These are phyloP conservation scores for Mus musculus DNA, from an alignment of 2,113 vertebrate genomes.

Conservation along the genomic window GRCm39 chr1:97092501-97093000, in stretches of 20 bases:
- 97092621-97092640: slow-evolving; percentile 85
- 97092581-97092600: slow-evolving; percentile 85
- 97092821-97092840: not conserved
- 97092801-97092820: not conserved
- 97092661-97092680: slow-evolving; percentile 85
- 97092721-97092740: slow-evolving; percentile 63
- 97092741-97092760: slow-evolving; percentile 83
- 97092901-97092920: not conserved
- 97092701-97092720: slow-evolving; percentile 84
- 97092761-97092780: slow-evolving; percentile 10
- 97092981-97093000: not conserved
- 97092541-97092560: slow-evolving; percentile 72
- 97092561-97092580: slow-evolving; percentile 74
- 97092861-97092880: not conserved
- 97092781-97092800: not conserved
- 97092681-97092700: slow-evolving; percentile 84
- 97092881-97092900: not conserved
- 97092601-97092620: slow-evolving; percentile 84
- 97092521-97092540: slow-evolving; percentile 76
- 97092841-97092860: not conserved
- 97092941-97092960: not conserved
- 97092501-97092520: slow-evolving; percentile 84
- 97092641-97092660: slow-evolving; percentile 86
- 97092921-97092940: not conserved
- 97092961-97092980: slow-evolving; percentile 23